Percentiles rank a stretch among this genome's conserved stretches.
These are phyloP conservation scores for Caracal caracal DNA, from an alignment of 2,113 vertebrate species.

Conservation along the genomic window DNA sequence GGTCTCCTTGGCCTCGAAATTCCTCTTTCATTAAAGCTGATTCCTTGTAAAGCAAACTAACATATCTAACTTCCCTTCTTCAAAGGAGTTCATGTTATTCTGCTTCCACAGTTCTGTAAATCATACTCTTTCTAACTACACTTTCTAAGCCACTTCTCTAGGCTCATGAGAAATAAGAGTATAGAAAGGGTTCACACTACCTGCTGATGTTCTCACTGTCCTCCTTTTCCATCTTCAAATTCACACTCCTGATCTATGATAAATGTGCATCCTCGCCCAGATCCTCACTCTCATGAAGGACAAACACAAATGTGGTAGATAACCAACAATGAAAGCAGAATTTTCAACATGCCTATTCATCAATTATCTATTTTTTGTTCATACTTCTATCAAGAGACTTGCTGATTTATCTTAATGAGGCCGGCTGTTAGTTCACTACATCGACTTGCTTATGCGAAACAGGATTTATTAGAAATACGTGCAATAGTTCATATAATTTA, in stretches of 20 bases:
- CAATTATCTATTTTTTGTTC: background rate
- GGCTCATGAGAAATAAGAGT: background rate
- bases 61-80: background rate
- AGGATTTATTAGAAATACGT: background rate
- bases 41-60: constrained; percentile 17
- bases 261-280: background rate
- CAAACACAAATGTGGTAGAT: background rate
- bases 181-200: background rate
- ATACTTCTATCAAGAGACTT: background rate
- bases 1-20: background rate
- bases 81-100: background rate
- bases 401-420: background rate
- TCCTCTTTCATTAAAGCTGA: background rate
- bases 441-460: background rate
- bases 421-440: background rate
- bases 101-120: background rate
- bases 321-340: background rate
- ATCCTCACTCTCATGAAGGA: background rate
- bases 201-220: background rate
- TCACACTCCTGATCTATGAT: background rate
- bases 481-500: background rate
- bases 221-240: background rate
- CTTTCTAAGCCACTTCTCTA: constrained; percentile 7
- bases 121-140: background rate
- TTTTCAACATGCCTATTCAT: background rate